phyloP scores from a whole-genome alignment of 2,113 vertebrate genomes.

The Tringa solitaria region DNA sequence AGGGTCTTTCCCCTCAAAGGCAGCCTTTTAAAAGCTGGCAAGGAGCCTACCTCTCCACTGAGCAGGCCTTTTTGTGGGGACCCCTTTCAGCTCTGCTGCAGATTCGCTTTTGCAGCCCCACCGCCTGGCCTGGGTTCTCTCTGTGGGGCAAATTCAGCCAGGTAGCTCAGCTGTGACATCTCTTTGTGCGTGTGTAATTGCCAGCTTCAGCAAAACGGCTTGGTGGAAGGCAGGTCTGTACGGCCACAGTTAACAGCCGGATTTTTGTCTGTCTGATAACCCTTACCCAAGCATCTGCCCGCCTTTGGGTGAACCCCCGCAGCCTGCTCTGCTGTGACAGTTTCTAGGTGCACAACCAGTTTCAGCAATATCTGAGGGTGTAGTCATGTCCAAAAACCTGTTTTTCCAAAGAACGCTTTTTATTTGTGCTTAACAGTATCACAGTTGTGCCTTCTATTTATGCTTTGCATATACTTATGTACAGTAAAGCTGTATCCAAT shows the following conservation, averaged over 20 bases:
- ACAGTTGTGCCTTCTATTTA: background rate
- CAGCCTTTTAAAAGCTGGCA: background rate
- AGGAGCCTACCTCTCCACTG: background rate
- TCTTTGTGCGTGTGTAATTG: background rate
- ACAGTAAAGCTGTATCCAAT: background rate
- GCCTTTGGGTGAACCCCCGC: background rate
- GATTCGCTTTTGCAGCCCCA: background rate
- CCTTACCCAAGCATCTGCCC: background rate
- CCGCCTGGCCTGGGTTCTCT: accelerated
- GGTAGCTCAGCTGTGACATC: background rate
- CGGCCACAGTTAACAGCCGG: accelerated
- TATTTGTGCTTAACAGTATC: background rate
- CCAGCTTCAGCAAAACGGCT: background rate
- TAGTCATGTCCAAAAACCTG: background rate
- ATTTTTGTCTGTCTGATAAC: background rate
- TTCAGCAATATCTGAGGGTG: background rate
- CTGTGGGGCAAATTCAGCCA: accelerated
- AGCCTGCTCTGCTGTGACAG: background rate
- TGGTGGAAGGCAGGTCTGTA: background rate
- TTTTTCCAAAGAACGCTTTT: background rate
- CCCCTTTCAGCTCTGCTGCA: background rate
- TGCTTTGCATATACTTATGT: background rate
- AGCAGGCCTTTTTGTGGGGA: background rate
- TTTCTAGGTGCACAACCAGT: accelerated
- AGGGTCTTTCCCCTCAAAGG: background rate